Conservation (phyloP, 2,797 vertebrate species). For the Semotilus atromaculatus region DNA sequence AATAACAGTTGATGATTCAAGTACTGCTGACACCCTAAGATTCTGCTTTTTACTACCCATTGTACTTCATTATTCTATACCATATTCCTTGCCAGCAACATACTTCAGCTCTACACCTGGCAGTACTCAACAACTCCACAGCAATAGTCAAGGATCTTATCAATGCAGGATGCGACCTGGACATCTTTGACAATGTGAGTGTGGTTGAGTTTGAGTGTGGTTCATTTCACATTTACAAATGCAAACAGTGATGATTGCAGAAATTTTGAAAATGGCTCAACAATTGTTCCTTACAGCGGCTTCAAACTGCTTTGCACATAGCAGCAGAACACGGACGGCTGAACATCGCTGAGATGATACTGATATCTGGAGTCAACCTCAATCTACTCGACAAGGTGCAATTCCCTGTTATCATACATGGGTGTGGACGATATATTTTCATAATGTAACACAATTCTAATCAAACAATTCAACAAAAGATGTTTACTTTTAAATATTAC, state of each 20-base stretch:
- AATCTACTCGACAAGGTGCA: constrained; percentile 86
- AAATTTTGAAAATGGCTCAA: not conserved
- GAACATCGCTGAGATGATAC: constrained; percentile 86
- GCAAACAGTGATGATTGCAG: not conserved
- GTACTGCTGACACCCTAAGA: not conserved
- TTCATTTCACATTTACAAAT: not conserved
- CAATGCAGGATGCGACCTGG: constrained; percentile 80
- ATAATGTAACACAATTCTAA: not conserved
- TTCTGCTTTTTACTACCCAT: not conserved
- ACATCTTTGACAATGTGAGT: constrained; percentile 85
- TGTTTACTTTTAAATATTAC: constrained; percentile 13
- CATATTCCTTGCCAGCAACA: constrained; percentile 68
- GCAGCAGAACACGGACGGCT: constrained; percentile 85
- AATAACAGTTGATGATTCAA: not conserved
- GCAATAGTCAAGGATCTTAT: constrained; percentile 82
- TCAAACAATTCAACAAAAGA: not conserved
- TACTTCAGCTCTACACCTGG: constrained; percentile 77
- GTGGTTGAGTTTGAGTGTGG: constrained; percentile 70
- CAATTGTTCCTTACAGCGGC: constrained; percentile 76
- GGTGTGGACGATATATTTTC: not conserved
- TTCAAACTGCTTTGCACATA: constrained; percentile 86
- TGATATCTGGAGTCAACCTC: constrained; percentile 85
- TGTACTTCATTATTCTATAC: not conserved
- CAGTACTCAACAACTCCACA: constrained; percentile 80
- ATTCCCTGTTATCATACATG: not conserved